These are phyloP conservation scores for Hydrolagus colliei DNA, from an alignment of 2,797 vertebrate species.

Conservation along the genomic window DNA sequence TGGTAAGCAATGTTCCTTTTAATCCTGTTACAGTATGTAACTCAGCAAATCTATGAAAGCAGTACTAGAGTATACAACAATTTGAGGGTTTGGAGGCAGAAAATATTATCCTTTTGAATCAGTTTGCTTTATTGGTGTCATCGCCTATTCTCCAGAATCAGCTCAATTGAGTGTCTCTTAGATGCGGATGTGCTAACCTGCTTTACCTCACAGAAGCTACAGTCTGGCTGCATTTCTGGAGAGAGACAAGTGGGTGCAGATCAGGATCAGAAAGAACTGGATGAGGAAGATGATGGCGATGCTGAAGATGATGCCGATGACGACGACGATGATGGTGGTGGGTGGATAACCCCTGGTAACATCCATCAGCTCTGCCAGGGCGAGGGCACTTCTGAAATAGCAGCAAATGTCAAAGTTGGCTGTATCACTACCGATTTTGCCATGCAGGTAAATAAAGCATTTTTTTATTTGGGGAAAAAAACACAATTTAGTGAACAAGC, in stretches of 20 bases:
- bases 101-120: too few species aligned
- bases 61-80: too few species aligned
- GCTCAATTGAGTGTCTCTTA: neutral
- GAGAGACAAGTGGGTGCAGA: conserved; percentile 22
- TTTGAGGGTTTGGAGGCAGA: too few species aligned
- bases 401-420: conserved; percentile 63
- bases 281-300: conserved; percentile 34
- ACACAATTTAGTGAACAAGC: too few species aligned
- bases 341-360: conserved; percentile 92
- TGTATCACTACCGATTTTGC: conserved; percentile 92
- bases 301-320: conserved; percentile 29
- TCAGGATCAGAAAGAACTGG: conserved; percentile 37
- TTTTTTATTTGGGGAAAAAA: neutral
- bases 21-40: neutral
- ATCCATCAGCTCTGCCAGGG: conserved; percentile 74
- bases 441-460: conserved; percentile 73
- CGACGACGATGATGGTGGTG: conserved; percentile 50
- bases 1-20: conserved; percentile 57
- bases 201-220: neutral
- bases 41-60: too few species aligned
- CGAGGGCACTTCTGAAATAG: conserved; percentile 48
- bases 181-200: neutral
- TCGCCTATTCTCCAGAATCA: too few species aligned
- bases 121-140: too few species aligned
- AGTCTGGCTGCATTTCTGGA: neutral